A percentile compares a stretch with the other conserved stretches of the same genome.
Evolutionary conservation across 1,140 invertebrate genomes (phyloP).

Genomic region (Heliothis virescens): DNA sequence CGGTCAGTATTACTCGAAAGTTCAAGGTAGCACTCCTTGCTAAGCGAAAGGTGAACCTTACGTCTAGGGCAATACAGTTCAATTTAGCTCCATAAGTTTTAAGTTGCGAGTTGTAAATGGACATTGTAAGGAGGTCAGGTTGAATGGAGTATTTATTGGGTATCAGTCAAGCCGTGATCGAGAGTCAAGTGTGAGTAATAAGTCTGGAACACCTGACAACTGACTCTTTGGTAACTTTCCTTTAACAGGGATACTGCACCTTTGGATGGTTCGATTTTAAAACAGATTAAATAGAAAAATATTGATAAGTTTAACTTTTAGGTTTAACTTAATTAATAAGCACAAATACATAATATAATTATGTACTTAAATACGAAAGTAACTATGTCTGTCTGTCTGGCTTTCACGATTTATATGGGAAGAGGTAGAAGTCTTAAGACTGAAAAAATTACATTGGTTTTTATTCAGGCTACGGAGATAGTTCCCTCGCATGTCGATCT

Average conservation of each 20-base stretch:
- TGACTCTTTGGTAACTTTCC: conserved; percentile 11
- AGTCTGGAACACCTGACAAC: background rate
- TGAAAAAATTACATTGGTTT: too few species aligned
- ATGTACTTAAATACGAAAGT: too few species aligned
- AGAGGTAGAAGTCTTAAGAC: too few species aligned
- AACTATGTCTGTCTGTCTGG: too few species aligned
- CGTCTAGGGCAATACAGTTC: background rate
- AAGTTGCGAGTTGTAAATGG: background rate
- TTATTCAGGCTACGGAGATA: too few species aligned
- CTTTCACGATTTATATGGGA: too few species aligned
- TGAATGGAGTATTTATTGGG: conserved; percentile 6
- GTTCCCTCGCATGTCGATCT: too few species aligned
- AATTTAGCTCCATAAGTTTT: too few species aligned
- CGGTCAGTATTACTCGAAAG: conserved; percentile 9
- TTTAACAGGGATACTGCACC: background rate
- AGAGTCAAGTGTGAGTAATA: conserved; percentile 18
- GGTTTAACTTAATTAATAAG: too few species aligned
- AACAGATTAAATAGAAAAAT: too few species aligned
- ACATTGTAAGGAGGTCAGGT: conserved; percentile 37
- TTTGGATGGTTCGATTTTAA: background rate
- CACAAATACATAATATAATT: too few species aligned
- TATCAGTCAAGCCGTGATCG: background rate
- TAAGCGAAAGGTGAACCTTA: background rate
- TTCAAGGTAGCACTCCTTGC: background rate
- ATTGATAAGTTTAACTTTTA: too few species aligned